Evolutionary conservation across 1,140 invertebrate species (phyloP), one percentile per base, ranked within the genome.

Genomic region (Tetramorium parvispinum): DNA sequence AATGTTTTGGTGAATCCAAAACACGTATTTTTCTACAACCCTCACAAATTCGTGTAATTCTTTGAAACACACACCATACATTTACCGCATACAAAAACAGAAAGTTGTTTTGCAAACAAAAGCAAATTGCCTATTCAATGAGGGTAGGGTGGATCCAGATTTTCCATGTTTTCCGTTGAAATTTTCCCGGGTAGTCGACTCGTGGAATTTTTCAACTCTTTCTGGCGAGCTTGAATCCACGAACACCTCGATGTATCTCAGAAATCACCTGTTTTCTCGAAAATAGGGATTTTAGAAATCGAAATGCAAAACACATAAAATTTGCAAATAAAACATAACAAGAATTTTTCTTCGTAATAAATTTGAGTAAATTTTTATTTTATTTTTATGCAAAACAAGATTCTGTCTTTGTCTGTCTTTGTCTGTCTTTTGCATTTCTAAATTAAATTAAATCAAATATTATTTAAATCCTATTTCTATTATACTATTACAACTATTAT

Each of bases 191-290:
- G 16, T 21, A 71, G 5, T 49, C 18, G 4, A 8, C 37, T 24
- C 3, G 78, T 57, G 49, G 65, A 71, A 81, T 81, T 82, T 82
- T 82, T 82, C 78, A 71, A 82, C 16, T 51, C 37, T 32, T 55
- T 43, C 49, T 51, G 21, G 18, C 37, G 37, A 66, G 61, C 21
- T 57, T 57, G 37, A 71, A 82, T 16, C n/a, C 21, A 11, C 21
- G 5, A 71, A 43, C 32, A 57, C 32, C 46, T 55, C 65, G 32
- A 71, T 24, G 10, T 27, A 32, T 10, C 51, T 71, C 16, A 27
- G 16, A 82, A 81, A n/a, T 70, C 32, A 13, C 6, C 2, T 11
- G 16, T 8, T 53, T 55, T 57, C n/a, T 51, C 43, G 0, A 16
- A 63, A 46, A 61, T 21, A 37, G 5, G 32, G 5, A 71, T 57